Evolutionary conservation across 2,797 vertebrate genomes (phyloP), one percentile per base, ranked within the genome.

Genomic region (Neopelma chrysocephalum): DNA sequence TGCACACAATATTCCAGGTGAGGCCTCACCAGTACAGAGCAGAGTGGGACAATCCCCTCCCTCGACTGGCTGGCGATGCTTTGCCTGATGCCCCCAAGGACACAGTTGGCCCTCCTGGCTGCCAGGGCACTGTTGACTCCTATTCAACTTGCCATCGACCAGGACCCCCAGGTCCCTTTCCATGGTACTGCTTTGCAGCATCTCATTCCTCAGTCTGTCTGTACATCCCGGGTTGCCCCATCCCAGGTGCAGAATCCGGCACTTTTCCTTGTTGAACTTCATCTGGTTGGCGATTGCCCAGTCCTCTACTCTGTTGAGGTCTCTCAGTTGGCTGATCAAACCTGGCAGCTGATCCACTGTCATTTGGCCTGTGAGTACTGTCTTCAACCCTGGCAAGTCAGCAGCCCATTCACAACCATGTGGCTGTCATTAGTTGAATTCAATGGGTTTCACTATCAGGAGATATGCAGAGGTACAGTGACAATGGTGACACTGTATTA

Each of bases 31-130:
- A 42, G 19, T 42, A 20, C 60, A 62, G 38, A 42, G 13, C 38
- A 62, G 38, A 42, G 19, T 3, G 1, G 60, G 13, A 62, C 38
- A 42, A 62, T 42, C 27, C 5, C 19, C 38, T 40, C 19, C 20
- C 29, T 31, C 2, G 7, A 8, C 7, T 1, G 2, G 60, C 19
- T 42, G 38, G 9, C 0, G 19, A 62, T 31, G 19, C 40, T 42
- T 7, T 62, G 29, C 29, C 61, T 62, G 29, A 62, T 43, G 29
- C 10, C 61, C 40, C 29, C 14, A 14, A 23, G 16, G 40, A 64
- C 40, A 64, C 0, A 5, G 61, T 32, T 62, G 40, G 5, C 20
- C 29, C 10, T 64, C 29, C 29, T 43, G 61, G 40, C 40, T 43
- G 20, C 14, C 61, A 64, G 20, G 61, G 29, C 61, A 64, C 40